Evolutionary conservation across 2,888 invertebrate genomes (phyloP).

Genomic region (Drosophila putrida): DNA sequence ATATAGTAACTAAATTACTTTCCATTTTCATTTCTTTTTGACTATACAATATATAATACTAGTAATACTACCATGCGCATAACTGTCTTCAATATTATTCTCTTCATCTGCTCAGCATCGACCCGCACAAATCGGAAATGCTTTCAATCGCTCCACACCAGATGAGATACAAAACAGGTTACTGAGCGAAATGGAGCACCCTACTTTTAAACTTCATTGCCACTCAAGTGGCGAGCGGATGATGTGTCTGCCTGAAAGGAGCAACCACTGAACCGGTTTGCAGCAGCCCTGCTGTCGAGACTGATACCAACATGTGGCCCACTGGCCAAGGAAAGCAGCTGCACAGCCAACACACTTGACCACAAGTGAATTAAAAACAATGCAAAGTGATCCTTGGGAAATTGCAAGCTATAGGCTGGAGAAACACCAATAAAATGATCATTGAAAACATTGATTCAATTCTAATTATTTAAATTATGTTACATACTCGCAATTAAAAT

Average conservation of each 20-base stretch:
- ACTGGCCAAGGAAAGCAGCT: slow-evolving; percentile 53
- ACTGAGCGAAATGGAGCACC: slow-evolving; percentile 74
- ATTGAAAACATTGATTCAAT: too few species aligned
- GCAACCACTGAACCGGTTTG: slow-evolving; percentile 67
- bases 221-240: slow-evolving; percentile 65
- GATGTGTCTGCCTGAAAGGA: slow-evolving; percentile 53
- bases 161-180: slow-evolving; percentile 67
- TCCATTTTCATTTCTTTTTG: neutral
- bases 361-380: slow-evolving; percentile 3
- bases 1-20: too few species aligned
- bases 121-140: slow-evolving; percentile 34
- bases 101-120: neutral
- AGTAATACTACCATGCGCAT: neutral
- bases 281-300: slow-evolving; percentile 46
- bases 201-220: slow-evolving; percentile 77
- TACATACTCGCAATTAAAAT: too few species aligned
- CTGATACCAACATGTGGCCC: slow-evolving; percentile 67
- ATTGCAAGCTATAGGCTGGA: neutral
- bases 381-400: slow-evolving; percentile 7
- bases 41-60: neutral
- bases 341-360: slow-evolving; percentile 22
- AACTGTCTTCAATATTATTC: neutral
- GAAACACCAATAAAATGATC: too few species aligned
- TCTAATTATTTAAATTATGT: too few species aligned
- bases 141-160: slow-evolving; percentile 28